These are phyloP conservation scores for Notodonta dromedarius DNA, from an alignment of 2,888 invertebrate species.

Conservation along the genomic window DNA sequence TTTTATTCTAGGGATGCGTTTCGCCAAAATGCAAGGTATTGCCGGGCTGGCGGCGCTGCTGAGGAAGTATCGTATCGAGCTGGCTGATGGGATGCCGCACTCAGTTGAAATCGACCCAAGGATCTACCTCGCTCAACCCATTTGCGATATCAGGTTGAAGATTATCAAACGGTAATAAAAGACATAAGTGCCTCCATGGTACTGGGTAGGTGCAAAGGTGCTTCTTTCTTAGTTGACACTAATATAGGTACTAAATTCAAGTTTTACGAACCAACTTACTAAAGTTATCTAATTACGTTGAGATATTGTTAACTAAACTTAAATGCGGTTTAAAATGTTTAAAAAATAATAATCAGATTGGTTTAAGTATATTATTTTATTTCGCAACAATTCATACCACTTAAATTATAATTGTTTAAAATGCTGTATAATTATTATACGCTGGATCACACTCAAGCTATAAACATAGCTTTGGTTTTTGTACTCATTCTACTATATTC, in stretches of 20 bases:
- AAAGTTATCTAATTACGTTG: too few species aligned
- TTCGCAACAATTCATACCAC: not conserved
- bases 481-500: not conserved
- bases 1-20: conserved; percentile 17
- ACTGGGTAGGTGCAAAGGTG: too few species aligned
- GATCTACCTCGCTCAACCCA: not conserved
- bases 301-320: too few species aligned
- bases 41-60: conserved; percentile 18
- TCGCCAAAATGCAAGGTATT: conserved; percentile 23
- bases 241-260: too few species aligned
- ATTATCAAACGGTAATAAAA: not conserved
- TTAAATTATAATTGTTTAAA: conserved; percentile 11
- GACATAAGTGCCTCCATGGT: too few species aligned
- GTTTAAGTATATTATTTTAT: not conserved
- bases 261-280: too few species aligned
- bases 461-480: not conserved
- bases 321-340: too few species aligned
- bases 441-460: not conserved
- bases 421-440: not conserved
- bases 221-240: too few species aligned
- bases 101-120: conserved; percentile 1
- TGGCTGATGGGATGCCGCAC: conserved; percentile 9
- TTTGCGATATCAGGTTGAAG: not conserved
- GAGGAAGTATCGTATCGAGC: conserved; percentile 13
- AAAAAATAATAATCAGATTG: not conserved